Conservation (phyloP, 2,113 vertebrate species). For the Dolichotis patagonum region DNA sequence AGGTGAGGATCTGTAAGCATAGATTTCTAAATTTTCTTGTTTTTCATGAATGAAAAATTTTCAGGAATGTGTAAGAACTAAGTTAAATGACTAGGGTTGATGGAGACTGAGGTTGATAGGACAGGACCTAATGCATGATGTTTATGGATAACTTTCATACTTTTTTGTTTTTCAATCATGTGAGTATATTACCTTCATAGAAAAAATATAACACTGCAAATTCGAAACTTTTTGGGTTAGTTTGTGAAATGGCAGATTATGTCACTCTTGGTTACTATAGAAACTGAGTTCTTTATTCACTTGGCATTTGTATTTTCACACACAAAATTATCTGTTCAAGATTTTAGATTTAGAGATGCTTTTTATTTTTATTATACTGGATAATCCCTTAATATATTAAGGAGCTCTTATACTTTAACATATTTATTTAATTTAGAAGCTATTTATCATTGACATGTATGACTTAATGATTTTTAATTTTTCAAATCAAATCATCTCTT, state of each 20-base stretch:
- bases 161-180: neutral
- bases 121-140: neutral
- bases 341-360: conserved; percentile 7
- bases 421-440: conserved; percentile 23
- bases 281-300: neutral
- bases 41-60: conserved; percentile 1
- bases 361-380: neutral
- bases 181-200: neutral
- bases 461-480: neutral
- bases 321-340: neutral
- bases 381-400: neutral
- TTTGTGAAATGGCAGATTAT: neutral
- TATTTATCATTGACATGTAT: neutral
- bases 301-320: neutral
- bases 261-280: neutral
- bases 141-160: neutral
- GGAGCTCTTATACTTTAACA: neutral
- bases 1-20: neutral
- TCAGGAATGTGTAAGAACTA: neutral
- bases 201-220: neutral
- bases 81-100: neutral
- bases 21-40: neutral
- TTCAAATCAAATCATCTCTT: neutral
- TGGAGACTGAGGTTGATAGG: neutral
- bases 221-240: neutral